phyloP scores from a whole-genome alignment of 2,113 vertebrate genomes.

The Trematocara marginatum region DNA sequence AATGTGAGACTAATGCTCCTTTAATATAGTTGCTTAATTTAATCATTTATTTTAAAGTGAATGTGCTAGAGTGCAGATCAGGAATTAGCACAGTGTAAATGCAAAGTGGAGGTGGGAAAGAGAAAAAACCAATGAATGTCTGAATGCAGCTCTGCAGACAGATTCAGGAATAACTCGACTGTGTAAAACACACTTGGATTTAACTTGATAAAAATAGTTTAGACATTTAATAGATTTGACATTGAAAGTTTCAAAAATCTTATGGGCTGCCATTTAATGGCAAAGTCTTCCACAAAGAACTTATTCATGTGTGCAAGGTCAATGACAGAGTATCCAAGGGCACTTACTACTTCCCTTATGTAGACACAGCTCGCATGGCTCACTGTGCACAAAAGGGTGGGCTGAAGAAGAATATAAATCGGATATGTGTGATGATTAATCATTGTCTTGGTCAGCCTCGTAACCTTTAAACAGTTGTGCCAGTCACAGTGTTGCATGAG shows the following conservation, averaged over 20 bases:
- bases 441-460: slow-evolving; percentile 4
- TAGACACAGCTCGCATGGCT: neutral
- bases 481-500: slow-evolving; percentile 1
- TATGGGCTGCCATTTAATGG: neutral
- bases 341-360: neutral
- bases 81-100: neutral
- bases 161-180: neutral
- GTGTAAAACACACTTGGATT: neutral
- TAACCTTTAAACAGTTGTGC: slow-evolving; percentile 6
- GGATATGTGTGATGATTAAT: slow-evolving; percentile 17
- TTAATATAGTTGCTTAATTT: neutral
- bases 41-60: neutral
- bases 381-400: neutral
- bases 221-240: neutral
- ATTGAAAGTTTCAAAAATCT: neutral
- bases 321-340: neutral
- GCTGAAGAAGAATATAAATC: slow-evolving; percentile 20
- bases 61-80: neutral
- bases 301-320: neutral
- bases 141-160: neutral
- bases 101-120: neutral
- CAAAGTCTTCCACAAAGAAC: neutral
- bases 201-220: neutral
- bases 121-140: neutral
- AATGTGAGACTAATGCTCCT: neutral